Evolutionary conservation across 2,113 vertebrate genomes (phyloP).

Genomic region (Salvelinus alpinus): DNA sequence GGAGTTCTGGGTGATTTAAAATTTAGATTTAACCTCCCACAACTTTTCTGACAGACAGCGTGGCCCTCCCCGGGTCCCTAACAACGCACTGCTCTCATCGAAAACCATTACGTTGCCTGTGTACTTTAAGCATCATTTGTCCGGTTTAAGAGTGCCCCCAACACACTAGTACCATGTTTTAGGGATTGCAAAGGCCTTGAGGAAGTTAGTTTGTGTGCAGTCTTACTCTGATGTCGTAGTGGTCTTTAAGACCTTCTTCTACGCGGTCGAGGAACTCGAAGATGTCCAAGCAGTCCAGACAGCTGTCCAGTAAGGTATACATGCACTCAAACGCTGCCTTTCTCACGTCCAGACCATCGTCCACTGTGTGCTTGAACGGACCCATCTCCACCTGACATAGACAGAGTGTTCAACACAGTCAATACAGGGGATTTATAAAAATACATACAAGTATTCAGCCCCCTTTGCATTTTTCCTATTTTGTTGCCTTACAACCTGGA

Average conservation of each 20-base stretch:
- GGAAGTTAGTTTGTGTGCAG: not conserved
- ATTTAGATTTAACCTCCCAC: too few relatives aligned
- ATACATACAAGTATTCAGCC: too few relatives aligned
- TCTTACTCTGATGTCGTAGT: constrained; percentile 90
- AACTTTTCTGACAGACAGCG: too few relatives aligned
- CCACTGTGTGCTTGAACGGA: constrained; percentile 93
- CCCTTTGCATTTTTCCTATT: too few relatives aligned
- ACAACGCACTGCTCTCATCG: too few relatives aligned
- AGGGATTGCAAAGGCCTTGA: not conserved
- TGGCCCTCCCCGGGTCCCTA: too few relatives aligned
- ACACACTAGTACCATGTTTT: not conserved
- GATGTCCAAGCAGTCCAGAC: constrained; percentile 86
- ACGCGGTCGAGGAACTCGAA: constrained; percentile 89
- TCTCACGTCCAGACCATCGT: constrained; percentile 89
- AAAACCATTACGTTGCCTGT: too few relatives aligned
- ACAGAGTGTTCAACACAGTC: not conserved
- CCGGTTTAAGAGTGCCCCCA: too few relatives aligned
- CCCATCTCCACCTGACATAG: constrained; percentile 91
- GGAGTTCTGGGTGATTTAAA: too few relatives aligned
- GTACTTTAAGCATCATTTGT: too few relatives aligned
- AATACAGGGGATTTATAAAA: too few relatives aligned
- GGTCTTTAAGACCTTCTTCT: constrained; percentile 93
- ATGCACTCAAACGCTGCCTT: constrained; percentile 95
- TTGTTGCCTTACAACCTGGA: too few relatives aligned
- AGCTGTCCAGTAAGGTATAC: constrained; percentile 92